Percentiles rank a stretch among this genome's conserved stretches.
Conservation (phyloP, 2,888 invertebrate species). For the Cryptus armator region DNA sequence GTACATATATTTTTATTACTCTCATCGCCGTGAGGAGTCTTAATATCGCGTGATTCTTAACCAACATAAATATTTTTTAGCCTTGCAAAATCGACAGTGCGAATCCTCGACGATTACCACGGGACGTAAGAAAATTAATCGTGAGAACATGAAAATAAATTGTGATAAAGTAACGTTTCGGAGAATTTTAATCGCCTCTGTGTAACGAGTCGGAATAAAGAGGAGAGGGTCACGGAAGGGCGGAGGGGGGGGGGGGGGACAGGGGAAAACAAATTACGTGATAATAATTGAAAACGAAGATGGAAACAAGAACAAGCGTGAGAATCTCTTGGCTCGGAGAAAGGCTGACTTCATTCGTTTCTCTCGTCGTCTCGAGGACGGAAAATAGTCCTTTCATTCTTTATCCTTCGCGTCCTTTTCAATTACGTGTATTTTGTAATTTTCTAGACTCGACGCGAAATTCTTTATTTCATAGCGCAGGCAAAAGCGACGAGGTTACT, state of each 20-base stretch:
- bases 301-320: conserved; percentile 41
- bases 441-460: conserved; percentile 51
- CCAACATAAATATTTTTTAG: not conserved
- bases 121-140: not conserved
- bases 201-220: conserved; percentile 4
- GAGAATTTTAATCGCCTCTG: conserved; percentile 44
- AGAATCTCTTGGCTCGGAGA: conserved; percentile 46
- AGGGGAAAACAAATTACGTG: conserved; percentile 55
- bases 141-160: conserved; percentile 20
- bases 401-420: conserved; percentile 47
- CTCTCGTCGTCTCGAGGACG: conserved; percentile 20
- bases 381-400: conserved; percentile 25
- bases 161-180: conserved; percentile 37
- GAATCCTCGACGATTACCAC: conserved; percentile 5
- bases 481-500: conserved; percentile 41
- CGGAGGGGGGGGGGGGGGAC: not conserved
- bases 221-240: not conserved
- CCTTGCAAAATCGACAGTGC: not conserved
- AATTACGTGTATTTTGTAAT: conserved; percentile 63
- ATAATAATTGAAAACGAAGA: conserved; percentile 53
- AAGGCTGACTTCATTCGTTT: conserved; percentile 32
- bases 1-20: conserved; percentile 18
- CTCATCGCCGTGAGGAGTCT: conserved; percentile 20
- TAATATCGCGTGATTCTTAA: not conserved
- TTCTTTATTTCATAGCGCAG: conserved; percentile 51